These are phyloP conservation scores for Eudyptes chrysolophus DNA, from an alignment of 2,113 vertebrate genomes.

Conservation along the genomic window DNA sequence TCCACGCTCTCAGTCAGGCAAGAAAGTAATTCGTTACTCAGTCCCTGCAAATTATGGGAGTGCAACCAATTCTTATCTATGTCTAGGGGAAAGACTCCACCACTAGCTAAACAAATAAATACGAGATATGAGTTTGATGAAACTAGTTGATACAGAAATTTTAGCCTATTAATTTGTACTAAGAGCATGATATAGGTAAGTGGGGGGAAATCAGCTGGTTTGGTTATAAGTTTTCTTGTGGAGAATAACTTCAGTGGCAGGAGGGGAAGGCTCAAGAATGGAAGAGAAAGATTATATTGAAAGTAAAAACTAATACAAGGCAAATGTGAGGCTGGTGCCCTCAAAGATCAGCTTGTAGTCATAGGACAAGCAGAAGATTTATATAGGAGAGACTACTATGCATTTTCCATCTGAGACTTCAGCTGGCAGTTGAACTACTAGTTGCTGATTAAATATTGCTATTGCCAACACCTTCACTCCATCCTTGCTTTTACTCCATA, in stretches of 20 bases:
- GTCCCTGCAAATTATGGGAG: neutral
- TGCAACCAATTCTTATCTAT: neutral
- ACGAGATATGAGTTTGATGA: neutral
- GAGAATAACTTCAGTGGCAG: neutral
- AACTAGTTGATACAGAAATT: neutral
- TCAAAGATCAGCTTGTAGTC: neutral
- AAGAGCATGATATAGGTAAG: neutral
- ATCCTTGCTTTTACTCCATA: neutral
- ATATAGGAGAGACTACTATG: neutral
- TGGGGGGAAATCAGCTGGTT: neutral
- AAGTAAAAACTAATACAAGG: neutral
- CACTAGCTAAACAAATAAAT: neutral
- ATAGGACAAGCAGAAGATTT: neutral
- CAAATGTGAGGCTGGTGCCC: neutral
- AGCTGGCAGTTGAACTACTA: neutral
- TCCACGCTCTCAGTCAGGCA: neutral
- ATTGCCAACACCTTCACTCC: neutral
- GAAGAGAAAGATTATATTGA: neutral
- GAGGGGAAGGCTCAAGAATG: neutral
- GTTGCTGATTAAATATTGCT: constrained; percentile 34
- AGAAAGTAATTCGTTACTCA: neutral
- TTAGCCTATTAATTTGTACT: neutral
- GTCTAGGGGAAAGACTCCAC: neutral
- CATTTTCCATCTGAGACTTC: neutral
- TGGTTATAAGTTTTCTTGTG: neutral